Percentiles rank a stretch among this genome's conserved stretches.
Conservation (phyloP, 2,113 vertebrate species). For the Noturus placidus region DNA sequence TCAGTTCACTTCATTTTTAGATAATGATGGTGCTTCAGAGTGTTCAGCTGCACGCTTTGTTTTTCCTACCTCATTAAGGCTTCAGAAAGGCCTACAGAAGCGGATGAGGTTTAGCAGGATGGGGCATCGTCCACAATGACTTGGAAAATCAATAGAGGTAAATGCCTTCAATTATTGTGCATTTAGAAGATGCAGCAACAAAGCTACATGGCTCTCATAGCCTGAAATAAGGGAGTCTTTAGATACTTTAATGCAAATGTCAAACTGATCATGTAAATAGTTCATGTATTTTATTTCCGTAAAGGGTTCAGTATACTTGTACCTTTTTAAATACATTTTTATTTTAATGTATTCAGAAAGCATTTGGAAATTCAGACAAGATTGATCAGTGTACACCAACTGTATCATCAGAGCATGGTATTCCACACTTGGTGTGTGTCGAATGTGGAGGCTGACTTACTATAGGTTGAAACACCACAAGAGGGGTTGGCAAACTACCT, state of each 20-base stretch:
- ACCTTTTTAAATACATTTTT: not conserved
- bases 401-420: not conserved
- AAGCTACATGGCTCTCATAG: not conserved
- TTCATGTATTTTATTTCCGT: not conserved
- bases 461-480: not conserved
- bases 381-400: not conserved
- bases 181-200: constrained; percentile 28
- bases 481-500: not conserved
- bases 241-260: not conserved
- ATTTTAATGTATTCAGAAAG: not conserved
- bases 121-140: constrained; percentile 13
- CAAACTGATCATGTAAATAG: not conserved
- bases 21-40: not conserved
- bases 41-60: not conserved
- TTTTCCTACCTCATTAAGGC: not conserved
- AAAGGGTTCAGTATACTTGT: not conserved
- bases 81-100: not conserved
- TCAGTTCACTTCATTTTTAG: constrained; percentile 1
- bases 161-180: constrained; percentile 44
- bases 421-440: not conserved
- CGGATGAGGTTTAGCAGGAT: constrained; percentile 38
- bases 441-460: not conserved
- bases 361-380: no score
- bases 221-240: constrained; percentile 18
- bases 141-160: constrained; percentile 45